phyloP scores from a whole-genome alignment of 2,113 vertebrate genomes.

The Oceanites oceanicus region DNA sequence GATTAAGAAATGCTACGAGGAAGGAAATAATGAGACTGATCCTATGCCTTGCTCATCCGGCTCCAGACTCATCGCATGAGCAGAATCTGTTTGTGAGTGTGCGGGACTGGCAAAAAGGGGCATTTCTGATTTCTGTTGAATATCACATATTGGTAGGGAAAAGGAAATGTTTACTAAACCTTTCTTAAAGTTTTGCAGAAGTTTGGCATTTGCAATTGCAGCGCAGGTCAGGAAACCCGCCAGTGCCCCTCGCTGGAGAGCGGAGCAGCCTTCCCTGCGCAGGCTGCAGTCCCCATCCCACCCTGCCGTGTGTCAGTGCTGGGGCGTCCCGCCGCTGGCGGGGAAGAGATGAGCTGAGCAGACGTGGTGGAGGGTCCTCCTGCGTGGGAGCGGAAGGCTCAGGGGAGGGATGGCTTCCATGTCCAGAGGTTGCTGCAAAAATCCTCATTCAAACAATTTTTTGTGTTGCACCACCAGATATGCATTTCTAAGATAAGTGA shows the following conservation, averaged over 20 bases:
- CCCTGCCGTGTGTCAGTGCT: fast-evolving
- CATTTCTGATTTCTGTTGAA: background rate
- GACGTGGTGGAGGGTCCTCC: background rate
- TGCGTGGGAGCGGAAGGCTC: background rate
- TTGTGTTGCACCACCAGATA: background rate
- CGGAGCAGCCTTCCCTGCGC: too few relatives aligned
- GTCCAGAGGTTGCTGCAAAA: too few relatives aligned
- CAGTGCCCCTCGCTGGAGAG: fast-evolving
- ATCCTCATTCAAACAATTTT: background rate
- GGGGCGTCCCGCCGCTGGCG: too few relatives aligned
- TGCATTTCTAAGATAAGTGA: background rate
- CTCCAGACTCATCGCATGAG: fast-evolving
- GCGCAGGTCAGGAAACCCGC: fast-evolving
- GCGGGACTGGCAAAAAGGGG: fast-evolving
- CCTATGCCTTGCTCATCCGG: background rate
- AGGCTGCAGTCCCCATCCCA: fast-evolving
- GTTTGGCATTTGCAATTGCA: fast-evolving
- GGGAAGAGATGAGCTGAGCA: background rate
- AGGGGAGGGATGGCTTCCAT: background rate
- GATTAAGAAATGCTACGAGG: background rate
- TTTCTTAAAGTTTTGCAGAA: background rate
- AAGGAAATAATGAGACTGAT: background rate
- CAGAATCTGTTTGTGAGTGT: background rate
- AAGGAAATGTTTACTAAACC: fast-evolving
- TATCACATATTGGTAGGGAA: fast-evolving